Evolutionary conservation across 2,888 invertebrate species (phyloP).

Genomic region (Metopia argyrocephala): DNA sequence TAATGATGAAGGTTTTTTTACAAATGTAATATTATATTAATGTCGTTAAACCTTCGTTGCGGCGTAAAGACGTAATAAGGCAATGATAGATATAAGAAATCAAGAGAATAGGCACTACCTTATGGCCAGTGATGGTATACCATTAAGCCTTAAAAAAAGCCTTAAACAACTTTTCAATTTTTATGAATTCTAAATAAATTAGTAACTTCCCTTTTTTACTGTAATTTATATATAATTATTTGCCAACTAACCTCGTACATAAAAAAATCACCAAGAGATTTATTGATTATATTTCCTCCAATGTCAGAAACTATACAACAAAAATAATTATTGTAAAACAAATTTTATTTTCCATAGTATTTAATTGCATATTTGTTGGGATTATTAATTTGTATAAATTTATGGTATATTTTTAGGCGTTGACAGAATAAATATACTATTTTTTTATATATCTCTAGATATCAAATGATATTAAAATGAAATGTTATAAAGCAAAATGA

Average conservation of each 20-base stretch:
- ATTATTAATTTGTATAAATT: constrained; percentile 29
- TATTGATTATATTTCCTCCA: neutral
- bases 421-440: constrained; percentile 28
- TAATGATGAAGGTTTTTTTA: no score
- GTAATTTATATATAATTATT: no score
- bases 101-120: no score
- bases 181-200: no score
- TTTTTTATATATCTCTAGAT: neutral
- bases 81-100: no score
- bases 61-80: no score
- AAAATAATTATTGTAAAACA: constrained; percentile 5
- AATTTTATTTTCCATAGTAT: neutral
- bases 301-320: neutral
- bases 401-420: constrained; percentile 37
- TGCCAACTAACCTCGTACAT: neutral
- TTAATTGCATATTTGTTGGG: constrained; percentile 38
- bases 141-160: no score
- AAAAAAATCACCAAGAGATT: neutral
- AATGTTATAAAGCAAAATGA: neutral
- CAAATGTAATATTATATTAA: no score
- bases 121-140: no score
- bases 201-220: no score
- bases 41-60: no score
- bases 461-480: neutral
- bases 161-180: no score